Evolutionary conservation across 2,888 invertebrate species (phyloP), one percentile per base, ranked within the genome.

Genomic region (Odontocerum albicorne): DNA sequence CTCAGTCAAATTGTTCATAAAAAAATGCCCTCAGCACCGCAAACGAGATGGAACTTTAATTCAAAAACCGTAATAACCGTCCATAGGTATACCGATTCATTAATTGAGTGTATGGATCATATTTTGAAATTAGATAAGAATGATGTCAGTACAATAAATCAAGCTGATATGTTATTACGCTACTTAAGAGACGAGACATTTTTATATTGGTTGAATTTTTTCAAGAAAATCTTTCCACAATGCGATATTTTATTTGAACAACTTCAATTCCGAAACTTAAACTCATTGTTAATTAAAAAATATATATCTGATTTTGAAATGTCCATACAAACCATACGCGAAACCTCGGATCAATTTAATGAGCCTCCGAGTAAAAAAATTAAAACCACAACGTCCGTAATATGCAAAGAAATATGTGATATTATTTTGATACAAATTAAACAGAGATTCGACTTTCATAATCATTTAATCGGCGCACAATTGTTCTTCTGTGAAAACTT

Each of bases 1-100:
- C 43, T 49, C 15, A 33, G 49, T 33, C 31, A 44, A 44, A 44
- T 44, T 4, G 44, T 44, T 4, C 31, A 27, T 27, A 40, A 54
- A 54, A 44, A 44, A 12, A 44, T 44, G 13, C 31, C 22, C 8
- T 44, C 44, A 16, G 31, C 17, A 2, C 44, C 44, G 7, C 44
- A 27, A 44, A 44, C 44, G 4, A 7, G 35, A 35, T 35, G 35
- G 35, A 35, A 35, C 12, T 35, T 7, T 12, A 35, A 44, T 2
- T 31, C 31, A 31, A 13, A 17, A 44, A 44, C 44, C 17, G 44
- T 44, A 1, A 13, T 31, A 31, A 27, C 44, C n/a, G 17, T 44
- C 10, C 31, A 22, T 31, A n/a, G 32, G 4, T 17, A 44, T 6
- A 44, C 7, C 22, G 16, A 4, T 10, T 31, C 44, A 16, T 44